These are phyloP conservation scores for Pachymerium ferrugineum DNA, from an alignment of 2,888 invertebrate species.

Conservation along the genomic window DNA sequence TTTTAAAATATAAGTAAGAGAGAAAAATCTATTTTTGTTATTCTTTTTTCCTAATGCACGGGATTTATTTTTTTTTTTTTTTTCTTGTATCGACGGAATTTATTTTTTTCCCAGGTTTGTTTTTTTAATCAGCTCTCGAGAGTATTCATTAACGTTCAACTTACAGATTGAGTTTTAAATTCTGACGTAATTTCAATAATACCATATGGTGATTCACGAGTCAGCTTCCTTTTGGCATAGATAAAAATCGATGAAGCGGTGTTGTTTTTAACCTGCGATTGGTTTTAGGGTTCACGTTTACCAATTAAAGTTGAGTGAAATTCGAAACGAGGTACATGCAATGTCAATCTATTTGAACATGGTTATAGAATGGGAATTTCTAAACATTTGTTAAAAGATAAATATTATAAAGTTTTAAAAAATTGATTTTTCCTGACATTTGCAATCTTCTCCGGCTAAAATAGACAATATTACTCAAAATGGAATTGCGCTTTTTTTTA, in stretches of 20 bases:
- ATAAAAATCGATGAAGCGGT: not conserved
- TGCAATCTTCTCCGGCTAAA: too few species aligned
- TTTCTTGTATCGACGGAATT: not conserved
- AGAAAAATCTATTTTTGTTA: not conserved
- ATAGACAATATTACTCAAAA: too few species aligned
- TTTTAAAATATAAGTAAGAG: too few species aligned
- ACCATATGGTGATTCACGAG: not conserved
- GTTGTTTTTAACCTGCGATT: not conserved
- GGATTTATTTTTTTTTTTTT: not conserved
- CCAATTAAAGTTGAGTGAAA: constrained; percentile 1
- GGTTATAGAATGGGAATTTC: too few species aligned
- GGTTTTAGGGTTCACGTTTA: not conserved
- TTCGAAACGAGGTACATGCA: not conserved
- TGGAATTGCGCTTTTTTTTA: not conserved
- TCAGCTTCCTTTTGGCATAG: not conserved
- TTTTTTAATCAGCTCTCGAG: not conserved
- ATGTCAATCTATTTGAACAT: not conserved
- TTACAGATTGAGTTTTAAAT: not conserved
- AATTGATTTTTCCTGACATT: too few species aligned
- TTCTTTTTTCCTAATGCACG: not conserved
- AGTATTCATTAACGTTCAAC: not conserved
- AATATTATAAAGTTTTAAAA: too few species aligned
- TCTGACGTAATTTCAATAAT: not conserved
- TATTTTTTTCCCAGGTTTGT: not conserved
- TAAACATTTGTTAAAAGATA: too few species aligned